Evolutionary conservation across 2,113 vertebrate genomes (phyloP), one percentile per base, ranked within the genome.

Genomic region (Spermophilus dauricus): DNA sequence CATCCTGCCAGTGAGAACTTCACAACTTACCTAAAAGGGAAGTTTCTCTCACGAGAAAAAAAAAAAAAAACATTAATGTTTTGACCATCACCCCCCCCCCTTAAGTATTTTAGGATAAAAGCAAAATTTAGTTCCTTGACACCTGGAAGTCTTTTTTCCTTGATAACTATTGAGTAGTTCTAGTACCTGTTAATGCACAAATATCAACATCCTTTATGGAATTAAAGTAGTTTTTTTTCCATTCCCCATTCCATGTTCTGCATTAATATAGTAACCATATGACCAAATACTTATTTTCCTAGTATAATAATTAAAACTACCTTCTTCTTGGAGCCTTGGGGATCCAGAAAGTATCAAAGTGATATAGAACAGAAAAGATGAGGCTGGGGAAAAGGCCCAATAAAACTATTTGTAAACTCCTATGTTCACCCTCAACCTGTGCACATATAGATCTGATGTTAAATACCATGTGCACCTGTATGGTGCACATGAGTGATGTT

Each of bases 41-140:
- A 65, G n/a, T 53, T 56, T 24, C 17, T 45, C 53, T 56, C 24
- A 37, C 34, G 5, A 42, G 16, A 89, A 42, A 70, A 30, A n/a
- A 42, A 42, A 39, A 42, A 42, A 42, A 42, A 4, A 24, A n/a
- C 45, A 45, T 32, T 67, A 69, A 76, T 0, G 0, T 76, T 69
- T 69, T 73, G 75, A 42, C 16, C 14, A 16, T 75, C 45, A 45
- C 45, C 45, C 45, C 56, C 24, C 24, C 24, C 3, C 56, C 24
- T 92, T 67, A 82, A 76, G 34, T 75, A 39, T 51, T 51, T 96
- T 86, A 67, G 37, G 37, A 86, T 37, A 37, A 91, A 82, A 86
- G 22, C 39, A 75, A 69, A 82, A 48, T 65, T 87, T 91, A 63
- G 16, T 39, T 94, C 13, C 8, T 70, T 91, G 76, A 53, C 9